Evolutionary conservation across 2,888 invertebrate species (phyloP), one percentile per base, ranked within the genome.

Genomic region (Selenia dentaria): DNA sequence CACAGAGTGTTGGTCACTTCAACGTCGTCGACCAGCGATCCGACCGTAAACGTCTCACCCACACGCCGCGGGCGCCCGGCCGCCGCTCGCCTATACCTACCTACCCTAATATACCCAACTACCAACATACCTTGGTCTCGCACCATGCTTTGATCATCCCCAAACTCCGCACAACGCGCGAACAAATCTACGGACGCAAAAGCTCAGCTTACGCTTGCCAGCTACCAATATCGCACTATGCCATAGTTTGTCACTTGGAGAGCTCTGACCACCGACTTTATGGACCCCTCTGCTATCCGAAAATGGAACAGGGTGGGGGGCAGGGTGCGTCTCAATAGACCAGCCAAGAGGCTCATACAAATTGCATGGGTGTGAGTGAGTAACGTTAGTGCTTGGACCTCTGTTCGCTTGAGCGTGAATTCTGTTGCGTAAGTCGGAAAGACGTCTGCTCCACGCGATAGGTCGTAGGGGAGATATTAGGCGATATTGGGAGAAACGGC

Each of bases 11-110:
- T 84, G 74, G 85, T 58, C 69, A 71, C 74, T 62, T 51, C 58
- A 71, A 58, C 75, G 79, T 75, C 82, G 85, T 79, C 86, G 85
- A 79, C 83, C 85, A 78, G 87, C 88, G 86, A 85, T 83, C 83
- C 86, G 74, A 83, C 88, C 88, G 88, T 89, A 88, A 89, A 89
- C 88, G 89, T 89, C 89, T 89, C 87, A 82, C 89, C 87, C 89
- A 88, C 87, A 83, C 83, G 80, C 82, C 77, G 82, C 80, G 81
- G 70, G 73, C 85, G 75, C 82, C 83, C 83, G 82, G 80, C 83
- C 74, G 82, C 85, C 82, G 78, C 78, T 84, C 78, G 79, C 79
- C 74, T 69, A 74, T 76, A 82, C 80, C 79, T 81, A 86, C 82
- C 81, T 75, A 86, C 82, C 74, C 67, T 75, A 80, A 82, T 80